phyloP scores from a whole-genome alignment of 1,140 invertebrate genomes.

The Drosophila bocki region DNA sequence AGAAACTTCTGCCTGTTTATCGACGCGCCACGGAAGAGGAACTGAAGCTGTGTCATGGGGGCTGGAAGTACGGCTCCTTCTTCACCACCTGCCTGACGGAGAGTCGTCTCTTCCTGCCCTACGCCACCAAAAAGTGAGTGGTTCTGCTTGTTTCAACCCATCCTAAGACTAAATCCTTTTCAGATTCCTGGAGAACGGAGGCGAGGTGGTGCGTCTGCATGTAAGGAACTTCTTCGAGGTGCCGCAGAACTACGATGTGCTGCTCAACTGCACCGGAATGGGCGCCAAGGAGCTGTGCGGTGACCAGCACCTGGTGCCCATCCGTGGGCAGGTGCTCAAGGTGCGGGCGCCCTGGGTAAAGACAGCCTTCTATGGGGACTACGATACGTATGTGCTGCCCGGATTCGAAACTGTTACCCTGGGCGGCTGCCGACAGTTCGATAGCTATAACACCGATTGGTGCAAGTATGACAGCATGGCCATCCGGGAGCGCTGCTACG shows the following conservation, averaged over 20 bases:
- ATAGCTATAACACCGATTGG: constrained; percentile 90
- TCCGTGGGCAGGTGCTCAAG: constrained; percentile 95
- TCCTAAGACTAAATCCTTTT: not conserved
- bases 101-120: constrained; percentile 90
- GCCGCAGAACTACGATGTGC: constrained; percentile 89
- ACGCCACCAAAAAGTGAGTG: constrained; percentile 88
- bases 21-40: constrained; percentile 90
- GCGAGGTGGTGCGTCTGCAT: constrained; percentile 86
- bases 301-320: constrained; percentile 91
- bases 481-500: constrained; percentile 91
- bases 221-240: constrained; percentile 88
- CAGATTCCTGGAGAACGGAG: constrained; percentile 87
- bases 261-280: constrained; percentile 96
- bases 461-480: constrained; percentile 90
- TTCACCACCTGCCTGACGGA: constrained; percentile 92
- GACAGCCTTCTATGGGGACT: constrained; percentile 93
- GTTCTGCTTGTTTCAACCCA: not conserved
- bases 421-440: constrained; percentile 93
- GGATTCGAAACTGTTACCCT: constrained; percentile 90
- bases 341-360: constrained; percentile 96
- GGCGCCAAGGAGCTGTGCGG: constrained; percentile 91
- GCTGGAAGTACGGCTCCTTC: constrained; percentile 93
- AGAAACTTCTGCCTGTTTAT: constrained; percentile 91
- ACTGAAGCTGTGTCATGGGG: constrained; percentile 88
- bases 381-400: constrained; percentile 94